These are phyloP conservation scores for Copidosoma aretas DNA, from an alignment of 2,888 invertebrate species.

Conservation along the genomic window DNA sequence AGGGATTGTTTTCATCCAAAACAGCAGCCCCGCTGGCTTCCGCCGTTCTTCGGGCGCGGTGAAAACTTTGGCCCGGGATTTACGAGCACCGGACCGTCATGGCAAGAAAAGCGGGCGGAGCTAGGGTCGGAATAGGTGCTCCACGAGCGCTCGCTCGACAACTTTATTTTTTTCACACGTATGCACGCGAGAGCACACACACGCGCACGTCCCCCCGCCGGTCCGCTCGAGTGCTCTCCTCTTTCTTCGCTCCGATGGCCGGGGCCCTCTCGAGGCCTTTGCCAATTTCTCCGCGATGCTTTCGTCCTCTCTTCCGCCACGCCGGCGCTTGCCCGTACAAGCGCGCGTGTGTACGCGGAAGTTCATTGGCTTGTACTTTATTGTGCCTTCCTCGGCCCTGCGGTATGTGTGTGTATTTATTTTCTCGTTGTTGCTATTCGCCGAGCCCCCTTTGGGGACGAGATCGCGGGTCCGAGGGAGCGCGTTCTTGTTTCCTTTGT, in stretches of 20 bases:
- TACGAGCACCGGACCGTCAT: neutral
- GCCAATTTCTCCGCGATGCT: slow-evolving; percentile 40
- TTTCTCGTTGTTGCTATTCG: too few species aligned
- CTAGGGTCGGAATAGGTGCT: slow-evolving; percentile 1
- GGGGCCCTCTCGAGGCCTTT: slow-evolving; percentile 34
- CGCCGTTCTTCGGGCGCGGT: neutral
- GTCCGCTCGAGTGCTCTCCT: neutral
- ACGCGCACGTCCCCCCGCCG: neutral
- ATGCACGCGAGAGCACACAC: neutral
- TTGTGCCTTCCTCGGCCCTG: too few species aligned
- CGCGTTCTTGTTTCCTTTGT: too few species aligned
- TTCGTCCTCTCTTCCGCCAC: slow-evolving; percentile 20
- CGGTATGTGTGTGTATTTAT: too few species aligned
- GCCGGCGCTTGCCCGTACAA: neutral
- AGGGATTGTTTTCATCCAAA: neutral
- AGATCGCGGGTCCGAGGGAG: too few species aligned
- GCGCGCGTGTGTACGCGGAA: neutral
- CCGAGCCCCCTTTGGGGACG: too few species aligned
- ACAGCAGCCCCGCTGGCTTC: neutral
- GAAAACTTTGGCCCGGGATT: slow-evolving; percentile 13
- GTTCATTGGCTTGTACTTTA: neutral
- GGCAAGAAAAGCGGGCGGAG: neutral
- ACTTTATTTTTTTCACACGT: slow-evolving; percentile 8
- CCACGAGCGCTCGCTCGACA: slow-evolving; percentile 8
- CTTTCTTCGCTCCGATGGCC: slow-evolving; percentile 6